phyloP scores from a whole-genome alignment of 2,888 invertebrate species.

The Dryocosmus kuriphilus region DNA sequence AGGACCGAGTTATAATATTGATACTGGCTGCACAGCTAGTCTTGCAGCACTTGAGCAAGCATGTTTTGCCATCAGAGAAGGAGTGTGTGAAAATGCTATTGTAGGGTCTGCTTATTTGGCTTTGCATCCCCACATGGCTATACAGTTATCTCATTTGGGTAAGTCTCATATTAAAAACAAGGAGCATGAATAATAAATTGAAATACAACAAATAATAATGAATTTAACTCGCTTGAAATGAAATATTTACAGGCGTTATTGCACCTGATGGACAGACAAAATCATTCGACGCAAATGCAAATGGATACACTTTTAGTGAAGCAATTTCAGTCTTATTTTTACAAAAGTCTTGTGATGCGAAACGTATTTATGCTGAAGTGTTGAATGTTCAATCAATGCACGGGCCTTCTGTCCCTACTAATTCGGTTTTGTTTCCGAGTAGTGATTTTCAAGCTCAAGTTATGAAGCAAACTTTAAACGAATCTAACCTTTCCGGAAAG shows the following conservation, averaged over 20 bases:
- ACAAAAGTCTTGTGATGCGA: conserved; percentile 50
- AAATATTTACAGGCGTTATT: conserved; percentile 12
- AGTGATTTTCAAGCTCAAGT: conserved; percentile 47
- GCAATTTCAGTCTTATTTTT: conserved; percentile 46
- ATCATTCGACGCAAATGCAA: conserved; percentile 52
- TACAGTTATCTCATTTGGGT: too few relatives aligned
- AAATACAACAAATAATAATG: background rate
- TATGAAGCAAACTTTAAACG: conserved; percentile 49
- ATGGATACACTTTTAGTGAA: conserved; percentile 52
- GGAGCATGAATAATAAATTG: background rate
- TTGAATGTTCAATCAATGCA: conserved; percentile 78
- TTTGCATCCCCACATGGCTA: too few relatives aligned
- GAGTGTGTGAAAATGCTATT: too few relatives aligned
- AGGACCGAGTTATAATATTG: conserved; percentile 56
- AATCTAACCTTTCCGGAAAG: conserved; percentile 50
- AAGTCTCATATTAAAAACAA: too few relatives aligned
- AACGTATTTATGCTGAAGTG: conserved; percentile 54
- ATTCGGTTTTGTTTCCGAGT: conserved; percentile 41
- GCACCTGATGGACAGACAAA: conserved; percentile 51
- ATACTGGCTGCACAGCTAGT: conserved; percentile 39
- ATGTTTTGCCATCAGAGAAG: background rate
- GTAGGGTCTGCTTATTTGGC: too few relatives aligned
- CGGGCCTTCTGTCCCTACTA: conserved; percentile 72
- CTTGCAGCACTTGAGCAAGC: too few relatives aligned
- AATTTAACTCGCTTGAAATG: background rate